phyloP scores from a whole-genome alignment of 2,797 vertebrate species.

The Adrianichthys oophorus region DNA sequence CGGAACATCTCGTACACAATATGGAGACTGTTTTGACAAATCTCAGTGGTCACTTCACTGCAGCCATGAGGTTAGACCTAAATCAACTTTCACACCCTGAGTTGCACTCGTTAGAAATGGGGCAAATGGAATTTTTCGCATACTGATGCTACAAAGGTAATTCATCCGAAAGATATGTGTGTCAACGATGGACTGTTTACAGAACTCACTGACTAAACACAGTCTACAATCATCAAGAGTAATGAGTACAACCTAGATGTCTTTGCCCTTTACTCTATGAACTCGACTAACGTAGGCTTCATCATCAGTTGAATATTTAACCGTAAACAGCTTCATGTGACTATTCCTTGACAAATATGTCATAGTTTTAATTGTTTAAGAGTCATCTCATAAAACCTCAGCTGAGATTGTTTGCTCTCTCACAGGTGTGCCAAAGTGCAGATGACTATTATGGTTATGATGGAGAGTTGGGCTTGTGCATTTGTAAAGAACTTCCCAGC shows the following conservation, averaged over 20 bases:
- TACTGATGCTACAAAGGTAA: slow-evolving; percentile 18
- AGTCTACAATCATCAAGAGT: slow-evolving; percentile 13
- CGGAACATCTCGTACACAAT: slow-evolving; percentile 77
- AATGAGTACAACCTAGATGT: slow-evolving; percentile 43
- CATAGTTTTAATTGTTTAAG: not conserved
- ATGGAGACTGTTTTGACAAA: slow-evolving; percentile 82
- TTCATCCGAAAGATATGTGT: slow-evolving; percentile 24
- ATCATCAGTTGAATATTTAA: slow-evolving; percentile 51
- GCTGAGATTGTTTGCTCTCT: slow-evolving; percentile 4
- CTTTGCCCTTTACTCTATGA: slow-evolving; percentile 55
- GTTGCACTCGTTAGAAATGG: slow-evolving; percentile 24
- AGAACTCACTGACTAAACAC: slow-evolving; percentile 35
- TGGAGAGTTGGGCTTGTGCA: slow-evolving; percentile 83
- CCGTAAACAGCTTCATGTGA: slow-evolving; percentile 23
- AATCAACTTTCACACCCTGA: slow-evolving; percentile 10
- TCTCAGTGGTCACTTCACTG: slow-evolving; percentile 85
- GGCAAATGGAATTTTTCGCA: slow-evolving; percentile 24
- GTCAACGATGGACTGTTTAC: slow-evolving; percentile 30
- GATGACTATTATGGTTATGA: slow-evolving; percentile 82
- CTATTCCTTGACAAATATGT: slow-evolving; percentile 5
- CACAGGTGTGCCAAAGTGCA: slow-evolving; percentile 83
- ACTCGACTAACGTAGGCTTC: slow-evolving; percentile 23
- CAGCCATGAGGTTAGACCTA: slow-evolving; percentile 77
- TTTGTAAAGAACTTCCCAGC: slow-evolving; percentile 74
- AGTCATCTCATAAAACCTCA: not conserved